These are phyloP conservation scores for Trochalopteron elliotii DNA, from an alignment of 2,113 vertebrate genomes.

Conservation along the genomic window DNA sequence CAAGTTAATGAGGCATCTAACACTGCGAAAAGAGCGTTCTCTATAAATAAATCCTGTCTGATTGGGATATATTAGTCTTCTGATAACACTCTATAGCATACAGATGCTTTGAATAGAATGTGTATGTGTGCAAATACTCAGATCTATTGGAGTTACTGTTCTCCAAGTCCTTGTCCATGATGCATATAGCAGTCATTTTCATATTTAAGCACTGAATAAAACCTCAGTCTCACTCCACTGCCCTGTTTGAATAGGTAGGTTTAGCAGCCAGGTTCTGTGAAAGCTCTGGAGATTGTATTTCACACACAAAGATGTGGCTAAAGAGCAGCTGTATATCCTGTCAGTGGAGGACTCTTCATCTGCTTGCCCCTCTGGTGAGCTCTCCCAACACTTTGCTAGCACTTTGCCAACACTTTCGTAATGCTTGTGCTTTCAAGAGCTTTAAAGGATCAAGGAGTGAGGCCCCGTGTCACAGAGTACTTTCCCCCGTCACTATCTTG, in stretches of 20 bases:
- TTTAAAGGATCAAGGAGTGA: not conserved
- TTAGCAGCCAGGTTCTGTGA: conserved; percentile 29
- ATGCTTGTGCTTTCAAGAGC: conserved; percentile 1
- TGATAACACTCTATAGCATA: conserved; percentile 84
- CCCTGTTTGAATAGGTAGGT: conserved; percentile 51
- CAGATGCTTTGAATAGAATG: conserved; percentile 81
- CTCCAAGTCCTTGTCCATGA: conserved; percentile 68
- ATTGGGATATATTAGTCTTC: conserved; percentile 86
- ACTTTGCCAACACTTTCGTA: not conserved
- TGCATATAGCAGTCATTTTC: conserved; percentile 64
- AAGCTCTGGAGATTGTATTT: conserved; percentile 41
- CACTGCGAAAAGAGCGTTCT: conserved; percentile 81
- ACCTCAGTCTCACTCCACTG: conserved; percentile 47
- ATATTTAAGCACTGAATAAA: conserved; percentile 60
- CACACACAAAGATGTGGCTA: conserved; percentile 25
- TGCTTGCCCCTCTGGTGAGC: not conserved
- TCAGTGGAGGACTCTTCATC: conserved; percentile 4
- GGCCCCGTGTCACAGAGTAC: not conserved
- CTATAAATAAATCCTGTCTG: conserved; percentile 85
- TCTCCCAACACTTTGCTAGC: not conserved
- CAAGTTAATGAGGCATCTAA: conserved; percentile 86
- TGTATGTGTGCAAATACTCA: conserved; percentile 77
- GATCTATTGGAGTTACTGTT: conserved; percentile 68
- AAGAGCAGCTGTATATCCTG: conserved; percentile 40
- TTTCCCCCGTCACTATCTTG: not conserved